phyloP scores from a whole-genome alignment of 2,113 vertebrate species.

The Macrotis lagotis region DNA sequence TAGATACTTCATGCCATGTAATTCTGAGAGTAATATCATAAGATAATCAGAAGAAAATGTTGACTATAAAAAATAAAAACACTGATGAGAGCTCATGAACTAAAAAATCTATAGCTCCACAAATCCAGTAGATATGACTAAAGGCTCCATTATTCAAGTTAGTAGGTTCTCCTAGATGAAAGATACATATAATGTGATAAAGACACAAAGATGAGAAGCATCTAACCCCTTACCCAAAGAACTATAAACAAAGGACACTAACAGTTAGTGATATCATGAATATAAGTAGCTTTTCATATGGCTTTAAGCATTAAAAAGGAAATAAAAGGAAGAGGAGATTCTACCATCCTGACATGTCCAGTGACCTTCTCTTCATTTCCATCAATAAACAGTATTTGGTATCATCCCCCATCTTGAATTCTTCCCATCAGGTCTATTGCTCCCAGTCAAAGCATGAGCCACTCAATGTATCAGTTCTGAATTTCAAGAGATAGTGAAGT shows the following conservation, averaged over 20 bases:
- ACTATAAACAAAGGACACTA: too few relatives aligned
- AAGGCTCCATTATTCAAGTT: too few relatives aligned
- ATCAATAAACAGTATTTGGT: neutral
- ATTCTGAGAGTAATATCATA: neutral
- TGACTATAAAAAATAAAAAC: neutral
- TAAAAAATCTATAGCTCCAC: too few relatives aligned
- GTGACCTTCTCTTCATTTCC: neutral
- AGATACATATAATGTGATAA: neutral
- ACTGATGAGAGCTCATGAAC: neutral
- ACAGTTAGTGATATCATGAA: neutral
- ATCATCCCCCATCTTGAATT: neutral
- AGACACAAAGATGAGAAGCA: neutral
- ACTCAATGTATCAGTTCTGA: neutral
- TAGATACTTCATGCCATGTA: neutral
- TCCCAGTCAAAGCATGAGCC: neutral
- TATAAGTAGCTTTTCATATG: neutral
- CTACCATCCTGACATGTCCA: neutral
- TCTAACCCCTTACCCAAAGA: neutral
- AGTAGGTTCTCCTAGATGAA: neutral
- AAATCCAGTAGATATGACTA: too few relatives aligned
- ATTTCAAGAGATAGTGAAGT: neutral
- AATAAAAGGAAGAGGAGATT: neutral
- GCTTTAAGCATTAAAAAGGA: neutral
- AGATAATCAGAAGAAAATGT: neutral
- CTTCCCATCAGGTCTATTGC: neutral